Percentiles rank a stretch among this genome's conserved stretches.
phyloP scores from a whole-genome alignment of 2,113 vertebrate genomes.

The Camelus dromedarius region DNA sequence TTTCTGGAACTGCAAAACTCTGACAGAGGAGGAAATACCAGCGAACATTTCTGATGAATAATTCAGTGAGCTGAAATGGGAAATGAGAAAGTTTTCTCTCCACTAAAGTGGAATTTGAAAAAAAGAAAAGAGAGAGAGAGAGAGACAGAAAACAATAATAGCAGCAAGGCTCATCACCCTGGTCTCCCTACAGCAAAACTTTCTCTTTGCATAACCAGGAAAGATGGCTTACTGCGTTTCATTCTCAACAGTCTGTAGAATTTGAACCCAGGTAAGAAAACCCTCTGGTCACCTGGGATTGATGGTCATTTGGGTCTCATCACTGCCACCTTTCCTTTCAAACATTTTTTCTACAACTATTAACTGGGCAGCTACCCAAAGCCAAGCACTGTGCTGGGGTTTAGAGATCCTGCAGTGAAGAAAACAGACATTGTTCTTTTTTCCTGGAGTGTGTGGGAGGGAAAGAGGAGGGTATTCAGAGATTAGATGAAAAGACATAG shows the following conservation, averaged over 20 bases:
- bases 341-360: neutral
- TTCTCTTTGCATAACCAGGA: rapidly evolving
- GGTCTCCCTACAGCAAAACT: neutral
- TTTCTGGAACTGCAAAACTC: conserved; percentile 84
- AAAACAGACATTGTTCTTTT: neutral
- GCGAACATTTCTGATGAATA: conserved; percentile 87
- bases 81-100: conserved; percentile 84
- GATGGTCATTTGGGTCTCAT: neutral
- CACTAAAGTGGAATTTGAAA: conserved; percentile 74
- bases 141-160: conserved; percentile 16
- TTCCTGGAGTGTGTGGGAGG: neutral
- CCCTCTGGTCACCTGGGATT: neutral
- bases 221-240: rapidly evolving
- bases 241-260: too few species aligned
- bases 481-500: neutral
- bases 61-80: conserved; percentile 86
- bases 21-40: conserved; percentile 86
- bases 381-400: neutral
- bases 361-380: neutral
- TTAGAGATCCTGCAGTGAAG: neutral
- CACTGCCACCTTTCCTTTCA: neutral
- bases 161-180: neutral
- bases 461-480: neutral
- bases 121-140: conserved; percentile 33
- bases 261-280: too few species aligned